Evolutionary conservation across 1,140 invertebrate genomes (phyloP).

Genomic region (Ericerus pela): DNA sequence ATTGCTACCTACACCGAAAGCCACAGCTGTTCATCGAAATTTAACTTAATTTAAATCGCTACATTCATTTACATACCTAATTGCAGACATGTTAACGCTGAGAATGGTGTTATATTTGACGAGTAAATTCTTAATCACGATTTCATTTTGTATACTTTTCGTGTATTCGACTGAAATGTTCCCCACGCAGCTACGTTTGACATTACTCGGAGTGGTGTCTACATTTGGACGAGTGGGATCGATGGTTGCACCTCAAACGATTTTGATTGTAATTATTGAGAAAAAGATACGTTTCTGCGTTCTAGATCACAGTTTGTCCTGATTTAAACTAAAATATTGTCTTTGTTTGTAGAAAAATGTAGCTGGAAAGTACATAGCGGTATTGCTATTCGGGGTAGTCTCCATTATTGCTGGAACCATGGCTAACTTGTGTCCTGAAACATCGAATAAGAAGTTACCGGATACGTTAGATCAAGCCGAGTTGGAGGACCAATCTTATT

Average conservation of each 20-base stretch:
- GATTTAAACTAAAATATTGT: no score
- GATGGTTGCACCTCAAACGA: slow-evolving; percentile 48
- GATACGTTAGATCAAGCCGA: slow-evolving; percentile 53
- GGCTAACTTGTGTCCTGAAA: slow-evolving; percentile 51
- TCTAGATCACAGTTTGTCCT: no score
- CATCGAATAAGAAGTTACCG: slow-evolving; percentile 44
- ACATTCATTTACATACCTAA: no score
- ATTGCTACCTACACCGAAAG: no score
- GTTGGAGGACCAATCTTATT: no score
- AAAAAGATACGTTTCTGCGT: no score
- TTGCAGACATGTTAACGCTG: slow-evolving; percentile 14
- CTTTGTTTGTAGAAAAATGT: no score
- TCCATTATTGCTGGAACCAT: slow-evolving; percentile 42
- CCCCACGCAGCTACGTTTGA: slow-evolving; percentile 46
- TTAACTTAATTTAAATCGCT: no score
- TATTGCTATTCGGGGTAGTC: slow-evolving; percentile 49
- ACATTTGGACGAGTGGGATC: slow-evolving; percentile 55
- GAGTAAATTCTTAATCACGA: slow-evolving; percentile 58
- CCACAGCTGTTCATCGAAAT: no score
- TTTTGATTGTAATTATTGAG: slow-evolving; percentile 42
- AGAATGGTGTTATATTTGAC: slow-evolving; percentile 40
- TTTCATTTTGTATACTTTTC: slow-evolving; percentile 50
- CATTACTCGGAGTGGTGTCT: slow-evolving; percentile 47
- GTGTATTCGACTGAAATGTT: slow-evolving; percentile 58
- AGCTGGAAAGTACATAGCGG: slow-evolving; percentile 24